phyloP scores from a whole-genome alignment of 2,113 vertebrate genomes.

The Eretmochelys imbricata region DNA sequence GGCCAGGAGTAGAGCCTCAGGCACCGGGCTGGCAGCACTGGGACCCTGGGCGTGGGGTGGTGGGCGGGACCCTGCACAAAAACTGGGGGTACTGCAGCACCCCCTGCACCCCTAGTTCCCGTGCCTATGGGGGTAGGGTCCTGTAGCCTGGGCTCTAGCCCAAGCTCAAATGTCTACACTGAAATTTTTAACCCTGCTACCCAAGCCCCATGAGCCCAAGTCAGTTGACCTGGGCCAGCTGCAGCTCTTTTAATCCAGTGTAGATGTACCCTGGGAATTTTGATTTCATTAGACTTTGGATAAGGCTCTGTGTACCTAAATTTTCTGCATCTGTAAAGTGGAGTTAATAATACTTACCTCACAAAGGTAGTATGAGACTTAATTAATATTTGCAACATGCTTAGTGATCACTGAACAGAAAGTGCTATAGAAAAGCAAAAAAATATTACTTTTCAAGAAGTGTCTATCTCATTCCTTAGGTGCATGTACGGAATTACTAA shows the following conservation, averaged over 20 bases:
- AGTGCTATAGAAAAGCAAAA: neutral
- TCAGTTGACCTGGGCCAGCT: neutral
- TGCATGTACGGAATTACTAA: neutral
- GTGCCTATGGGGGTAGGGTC: too few relatives aligned
- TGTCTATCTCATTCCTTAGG: neutral
- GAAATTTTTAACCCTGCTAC: neutral
- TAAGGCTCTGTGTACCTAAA: neutral
- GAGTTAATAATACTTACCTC: neutral
- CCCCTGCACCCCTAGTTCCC: too few relatives aligned
- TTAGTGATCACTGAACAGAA: neutral
- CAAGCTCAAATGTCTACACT: neutral
- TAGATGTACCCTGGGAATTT: neutral
- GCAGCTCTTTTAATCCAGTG: neutral
- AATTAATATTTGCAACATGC: neutral
- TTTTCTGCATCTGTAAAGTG: neutral
- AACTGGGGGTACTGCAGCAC: too few relatives aligned
- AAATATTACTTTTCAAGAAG: neutral
- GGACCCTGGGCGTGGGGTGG: too few relatives aligned
- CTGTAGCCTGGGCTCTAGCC: too few relatives aligned
- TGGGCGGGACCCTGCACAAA: too few relatives aligned
- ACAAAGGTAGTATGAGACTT: neutral
- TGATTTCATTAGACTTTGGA: neutral
- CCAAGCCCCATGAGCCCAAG: neutral
- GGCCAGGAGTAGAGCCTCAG: too few relatives aligned
- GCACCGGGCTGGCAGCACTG: too few relatives aligned